Conservation (phyloP, 2,797 vertebrate species). For the Coracias cyanogaster region DNA sequence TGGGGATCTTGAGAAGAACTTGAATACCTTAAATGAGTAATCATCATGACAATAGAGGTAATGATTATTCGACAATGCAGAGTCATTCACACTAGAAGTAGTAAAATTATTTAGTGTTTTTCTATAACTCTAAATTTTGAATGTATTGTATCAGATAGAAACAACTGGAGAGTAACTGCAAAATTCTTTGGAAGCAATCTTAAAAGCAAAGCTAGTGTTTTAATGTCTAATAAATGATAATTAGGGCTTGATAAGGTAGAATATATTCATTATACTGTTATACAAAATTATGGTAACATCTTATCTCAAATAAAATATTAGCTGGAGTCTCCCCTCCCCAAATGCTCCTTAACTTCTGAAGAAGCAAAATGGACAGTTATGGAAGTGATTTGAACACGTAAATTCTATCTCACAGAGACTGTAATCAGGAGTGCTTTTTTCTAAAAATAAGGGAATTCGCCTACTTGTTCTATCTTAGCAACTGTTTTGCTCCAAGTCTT, state of each 20-base stretch:
- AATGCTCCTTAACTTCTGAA: background rate
- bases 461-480: background rate
- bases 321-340: background rate
- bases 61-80: background rate
- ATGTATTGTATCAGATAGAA: background rate
- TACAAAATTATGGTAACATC: background rate
- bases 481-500: background rate
- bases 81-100: background rate
- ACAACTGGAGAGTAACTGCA: background rate
- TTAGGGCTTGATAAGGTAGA: background rate
- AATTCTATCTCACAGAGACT: background rate
- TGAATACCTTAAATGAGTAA: background rate
- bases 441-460: background rate
- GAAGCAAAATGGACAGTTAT: background rate
- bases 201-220: background rate
- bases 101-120: background rate
- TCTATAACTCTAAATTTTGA: background rate
- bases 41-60: background rate
- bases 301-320: background rate
- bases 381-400: background rate
- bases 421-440: background rate
- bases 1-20: background rate
- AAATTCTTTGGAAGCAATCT: background rate
- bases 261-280: background rate
- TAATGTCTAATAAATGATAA: background rate